Evolutionary conservation across 2,888 invertebrate species (phyloP), one percentile per base, ranked within the genome.

Genomic region (Drosophila monieri): DNA sequence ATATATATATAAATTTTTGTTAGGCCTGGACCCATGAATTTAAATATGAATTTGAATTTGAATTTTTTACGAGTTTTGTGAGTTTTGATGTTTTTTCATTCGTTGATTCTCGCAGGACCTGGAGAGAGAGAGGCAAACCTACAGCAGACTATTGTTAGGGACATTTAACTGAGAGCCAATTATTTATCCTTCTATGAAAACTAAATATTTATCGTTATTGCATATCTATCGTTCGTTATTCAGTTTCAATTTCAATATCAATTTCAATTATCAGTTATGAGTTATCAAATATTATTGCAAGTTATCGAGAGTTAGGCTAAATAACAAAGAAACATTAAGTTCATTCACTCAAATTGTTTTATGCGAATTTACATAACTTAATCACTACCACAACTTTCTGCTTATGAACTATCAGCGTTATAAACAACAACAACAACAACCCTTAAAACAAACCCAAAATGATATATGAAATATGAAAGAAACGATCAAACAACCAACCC

Each of bases 221-320:
- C 49, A 41, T 71, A 62, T 69, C 49, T 67, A 65, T 72, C 77
- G 81, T 81, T 81, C 70, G 81, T 85, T 85, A 71, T 64, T 70
- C 65, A 78, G 67, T 80, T 77, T 73, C 70, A 72, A 72, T 72
- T 62, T 62, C 68, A 69, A 74, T 59, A 72, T 68, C 54, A 72
- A 57, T 48, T 61, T 43, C 23, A 55, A 43, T 60, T 32, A 37
- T 64, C 46, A 60, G 43, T 43, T 54, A 49, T 64, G 62, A 62
- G 62, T 62, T 62, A 60, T 55, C 27, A 69, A 66, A 70, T 62
- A 72, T 70, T 55, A 71, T 71, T 71, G 67, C 74, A 78, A 77
- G 79, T 80, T 83, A 74, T 80, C 79, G 81, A 77, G 71, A 81
- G 81, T 81, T 79, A 81, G 81, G 85, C 85, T 80, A 75, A 77